phyloP scores from a whole-genome alignment of 2,797 vertebrate genomes.

The Crypturellus tataupa region DNA sequence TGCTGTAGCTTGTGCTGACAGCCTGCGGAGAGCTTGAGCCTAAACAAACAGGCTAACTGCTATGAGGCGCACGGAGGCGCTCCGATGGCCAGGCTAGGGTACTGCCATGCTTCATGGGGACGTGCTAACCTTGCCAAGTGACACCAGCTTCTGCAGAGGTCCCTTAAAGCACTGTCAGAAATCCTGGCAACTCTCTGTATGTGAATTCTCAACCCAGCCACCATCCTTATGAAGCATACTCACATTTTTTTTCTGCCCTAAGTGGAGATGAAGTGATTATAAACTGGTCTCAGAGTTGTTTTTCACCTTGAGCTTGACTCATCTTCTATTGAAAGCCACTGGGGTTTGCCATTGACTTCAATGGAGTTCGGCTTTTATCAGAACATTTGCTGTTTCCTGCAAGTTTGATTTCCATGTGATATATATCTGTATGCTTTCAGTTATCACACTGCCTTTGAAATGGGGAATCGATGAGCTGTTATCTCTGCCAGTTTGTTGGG shows the following conservation, averaged over 20 bases:
- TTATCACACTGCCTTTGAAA: conserved; percentile 56
- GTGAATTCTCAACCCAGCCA: not conserved
- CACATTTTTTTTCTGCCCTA: not conserved
- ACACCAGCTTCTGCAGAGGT: not conserved
- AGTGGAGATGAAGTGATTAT: not conserved
- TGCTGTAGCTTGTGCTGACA: not conserved
- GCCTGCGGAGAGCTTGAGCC: not conserved
- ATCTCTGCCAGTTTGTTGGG: conserved; percentile 39
- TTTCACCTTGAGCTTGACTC: conserved; percentile 42
- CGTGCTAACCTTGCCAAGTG: not conserved
- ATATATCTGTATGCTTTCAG: conserved; percentile 38
- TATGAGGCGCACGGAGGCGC: not conserved
- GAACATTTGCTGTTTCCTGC: conserved; percentile 35
- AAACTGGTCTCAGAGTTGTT: not conserved
- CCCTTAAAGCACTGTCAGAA: not conserved
- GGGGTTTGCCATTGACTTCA: conserved; percentile 30
- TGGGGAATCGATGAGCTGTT: conserved; percentile 60
- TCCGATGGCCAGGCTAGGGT: not conserved
- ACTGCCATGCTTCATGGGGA: not conserved
- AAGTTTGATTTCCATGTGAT: conserved; percentile 59
- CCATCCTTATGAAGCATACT: fast-evolving
- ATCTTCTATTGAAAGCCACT: conserved; percentile 4
- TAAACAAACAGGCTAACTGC: not conserved
- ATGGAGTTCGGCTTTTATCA: conserved; percentile 34
- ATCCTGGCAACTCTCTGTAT: not conserved